Conservation (phyloP, 2,797 vertebrate species). For the Malurus splendens region DNA sequence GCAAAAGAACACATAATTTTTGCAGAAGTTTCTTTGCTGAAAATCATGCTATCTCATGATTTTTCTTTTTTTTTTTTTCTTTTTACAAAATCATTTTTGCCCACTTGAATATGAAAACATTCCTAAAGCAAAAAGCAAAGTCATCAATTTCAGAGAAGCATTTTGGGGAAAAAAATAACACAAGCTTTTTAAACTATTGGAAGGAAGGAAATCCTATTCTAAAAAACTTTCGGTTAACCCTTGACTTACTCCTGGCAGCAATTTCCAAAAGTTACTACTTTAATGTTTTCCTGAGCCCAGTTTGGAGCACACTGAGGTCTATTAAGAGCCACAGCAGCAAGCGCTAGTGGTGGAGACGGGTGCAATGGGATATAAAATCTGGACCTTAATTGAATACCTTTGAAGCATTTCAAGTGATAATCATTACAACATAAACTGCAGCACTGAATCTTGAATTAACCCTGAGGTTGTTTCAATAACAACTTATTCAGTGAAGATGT, state of each 20-base stretch:
- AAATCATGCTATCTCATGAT: not conserved
- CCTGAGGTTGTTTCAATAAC: not conserved
- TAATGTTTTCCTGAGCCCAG: not conserved
- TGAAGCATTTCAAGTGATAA: not conserved
- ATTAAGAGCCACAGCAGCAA: not conserved
- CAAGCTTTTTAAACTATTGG: not conserved
- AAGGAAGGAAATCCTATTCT: not conserved
- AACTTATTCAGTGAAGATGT: not conserved
- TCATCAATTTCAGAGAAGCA: not conserved
- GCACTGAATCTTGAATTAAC: not conserved
- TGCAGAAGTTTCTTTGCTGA: not conserved
- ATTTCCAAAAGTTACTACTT: not conserved
- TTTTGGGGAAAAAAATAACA: not conserved
- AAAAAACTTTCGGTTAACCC: not conserved
- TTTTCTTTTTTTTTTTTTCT: not conserved
- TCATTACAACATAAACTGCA: not conserved
- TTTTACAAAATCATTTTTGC: not conserved
- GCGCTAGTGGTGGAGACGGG: not conserved
- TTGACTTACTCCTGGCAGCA: not conserved
- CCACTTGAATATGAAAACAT: not conserved
- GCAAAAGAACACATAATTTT: not conserved
- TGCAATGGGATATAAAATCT: not conserved
- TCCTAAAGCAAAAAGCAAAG: not conserved
- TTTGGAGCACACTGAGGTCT: not conserved
- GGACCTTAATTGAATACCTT: not conserved